Evolutionary conservation across 2,797 vertebrate genomes (phyloP).

Genomic region (Tamandua tetradactyla): DNA sequence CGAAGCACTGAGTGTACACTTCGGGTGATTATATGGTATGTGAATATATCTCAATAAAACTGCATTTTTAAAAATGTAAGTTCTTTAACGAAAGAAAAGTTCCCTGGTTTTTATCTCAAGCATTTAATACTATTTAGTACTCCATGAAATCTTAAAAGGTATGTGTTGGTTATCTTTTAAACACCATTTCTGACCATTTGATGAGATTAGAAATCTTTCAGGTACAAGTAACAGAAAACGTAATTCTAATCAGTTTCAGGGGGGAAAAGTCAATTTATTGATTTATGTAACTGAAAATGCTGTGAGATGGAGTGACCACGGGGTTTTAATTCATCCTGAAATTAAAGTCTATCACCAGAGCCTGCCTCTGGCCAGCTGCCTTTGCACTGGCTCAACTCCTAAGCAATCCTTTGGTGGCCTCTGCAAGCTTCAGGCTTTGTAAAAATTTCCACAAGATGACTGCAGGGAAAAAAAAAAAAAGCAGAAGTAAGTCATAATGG

Average conservation of each 20-base stretch:
- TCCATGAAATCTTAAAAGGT: background rate
- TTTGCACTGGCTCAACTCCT: background rate
- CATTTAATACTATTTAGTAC: background rate
- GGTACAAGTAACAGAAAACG: background rate
- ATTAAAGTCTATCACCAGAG: background rate
- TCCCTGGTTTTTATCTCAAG: conserved; percentile 1
- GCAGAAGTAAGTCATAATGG: background rate
- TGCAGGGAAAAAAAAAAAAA: background rate
- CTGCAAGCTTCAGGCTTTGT: background rate
- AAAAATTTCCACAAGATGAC: background rate
- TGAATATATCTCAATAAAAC: no score
- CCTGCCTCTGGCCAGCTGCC: background rate
- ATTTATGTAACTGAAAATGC: background rate
- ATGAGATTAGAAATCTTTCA: background rate
- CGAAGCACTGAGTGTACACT: no score
- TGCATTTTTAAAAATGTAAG: no score
- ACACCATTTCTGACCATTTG: background rate
- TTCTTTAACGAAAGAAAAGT: background rate
- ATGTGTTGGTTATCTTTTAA: background rate
- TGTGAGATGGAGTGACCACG: background rate
- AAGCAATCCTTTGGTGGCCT: background rate
- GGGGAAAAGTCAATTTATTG: background rate
- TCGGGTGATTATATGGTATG: no score
- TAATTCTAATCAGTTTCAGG: background rate
- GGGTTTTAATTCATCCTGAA: background rate